Evolutionary conservation across 2,113 vertebrate species (phyloP), one percentile per base, ranked within the genome.

Genomic region (Parus major): DNA sequence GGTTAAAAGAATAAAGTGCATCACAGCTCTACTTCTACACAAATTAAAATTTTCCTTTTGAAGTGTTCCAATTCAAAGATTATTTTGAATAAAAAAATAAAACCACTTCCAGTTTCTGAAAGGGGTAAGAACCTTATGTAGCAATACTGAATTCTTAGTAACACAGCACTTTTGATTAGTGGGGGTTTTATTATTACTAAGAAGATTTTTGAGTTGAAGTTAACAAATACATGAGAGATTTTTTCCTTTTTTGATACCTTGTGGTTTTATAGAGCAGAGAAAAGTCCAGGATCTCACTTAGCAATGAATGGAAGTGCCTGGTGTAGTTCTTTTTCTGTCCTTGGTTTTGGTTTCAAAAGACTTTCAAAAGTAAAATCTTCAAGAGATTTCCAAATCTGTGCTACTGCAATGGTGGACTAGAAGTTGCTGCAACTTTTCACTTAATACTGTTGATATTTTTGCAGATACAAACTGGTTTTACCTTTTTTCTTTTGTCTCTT

Each of bases 401-500:
- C 9, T 64, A 11, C 29, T 86, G 27, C 36, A 65, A 0, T 22
- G 20, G 28, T 69, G 55, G 50, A 41, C 57, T 29, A 53, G 24
- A 73, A 66, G 15, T 42, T 55, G 31, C 19, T 78, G 35, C 44
- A 39, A 27, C 73, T 61, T 82, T 78, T 57, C 33, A 9, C 42
- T 44, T 70, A 19, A 42, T 15, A 8, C 12, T 7, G 23, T 28
- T 28, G 36, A 39, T 55, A 23, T 49, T 83, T 82, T 53, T 85
- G 21, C 31, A 78, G 50, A 12, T 60, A 44, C 13, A 46, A 66
- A 55, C 36, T 22, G 15, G 1, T n/a, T 91, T 82, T 71, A 33
- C 49, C 7, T 73, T 88, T 81, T 42, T 61, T 35, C 17, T 29
- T 85, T 33, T 1, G 2, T 39, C 33, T 64, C 0, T 0, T 70